Base-by-base conservation (phyloP, 2,113 vertebrate species). In the Petrocephalus microphthalmus region DNA sequence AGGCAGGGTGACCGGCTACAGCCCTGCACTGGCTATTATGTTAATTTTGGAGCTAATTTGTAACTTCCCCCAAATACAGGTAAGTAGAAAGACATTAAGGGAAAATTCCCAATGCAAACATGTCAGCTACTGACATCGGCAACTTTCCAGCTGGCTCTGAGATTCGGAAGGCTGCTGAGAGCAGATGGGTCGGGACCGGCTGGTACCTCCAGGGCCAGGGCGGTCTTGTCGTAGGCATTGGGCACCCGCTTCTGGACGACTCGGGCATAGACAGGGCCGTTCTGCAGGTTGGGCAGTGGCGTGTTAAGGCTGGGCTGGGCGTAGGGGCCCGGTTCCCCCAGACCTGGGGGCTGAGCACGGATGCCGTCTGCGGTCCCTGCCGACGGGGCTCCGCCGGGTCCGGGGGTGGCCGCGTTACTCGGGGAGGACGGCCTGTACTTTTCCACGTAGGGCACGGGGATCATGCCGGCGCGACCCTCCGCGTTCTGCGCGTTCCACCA, bases 171-270 rank as follows among this genome's bases (percentile, higher is more conserved):
- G 15, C 82, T 15, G 22, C 3, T 64, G 33, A 60, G 56, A 22
- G 3, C 29, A 20, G 37, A 17, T 17, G 25, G 33, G 3, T 2
- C 45, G 54, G 45, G 37, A 86, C 7, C 22, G 25, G 2, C 1
- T 47, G 56, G 11, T 98, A 99, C 98, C 97, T 99, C 98, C 93
- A 99, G 96, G 94, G 98, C 97, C 95, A 99, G 96, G 94, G 98
- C 98, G 85, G 98, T 99, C 96, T 99, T 99, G 96, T 99, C 98
- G 92, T 99, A 99, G 92, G 98, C 98, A 94, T 99, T 99, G 94
- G 98, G 98, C 92, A 99, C 98, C 96, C 98, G 98, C 96, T 99
- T 99, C 97, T 99, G 98, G 95, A 98, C 97, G 92, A 97, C 98
- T 94, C 97, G 97, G 96, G 98, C 98, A 94, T 95, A 98, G 92